Base-by-base conservation (phyloP, 2,113 vertebrate species). In the Isurus oxyrinchus region DNA sequence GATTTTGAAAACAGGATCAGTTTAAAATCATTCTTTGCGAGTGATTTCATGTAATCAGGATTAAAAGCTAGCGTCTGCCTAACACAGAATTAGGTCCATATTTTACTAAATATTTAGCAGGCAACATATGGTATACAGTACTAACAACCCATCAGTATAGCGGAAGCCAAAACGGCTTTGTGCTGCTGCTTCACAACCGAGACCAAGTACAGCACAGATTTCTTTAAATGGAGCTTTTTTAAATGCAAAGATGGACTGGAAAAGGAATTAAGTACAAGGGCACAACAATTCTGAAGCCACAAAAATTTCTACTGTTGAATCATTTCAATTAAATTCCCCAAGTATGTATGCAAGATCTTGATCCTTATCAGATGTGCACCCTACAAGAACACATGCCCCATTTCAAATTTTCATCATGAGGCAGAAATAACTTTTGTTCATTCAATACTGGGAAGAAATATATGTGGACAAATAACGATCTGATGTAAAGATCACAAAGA, bases 11-110 rank as follows among this genome's bases (percentile, higher is more conserved):
- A 95, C n/a, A 72, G 94, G 94, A 55, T 76, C 44, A 95, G 66
- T 53, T 95, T 95, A 66, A 72, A 95, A 95, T 72, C n/a, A 66
- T 31, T 35, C 44, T 69, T 11, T 95, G 44, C 94, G 13, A 95
- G 5, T 55, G 44, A 95, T 72, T 95, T 53, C 66, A 69, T 55
- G 25, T 76, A 95, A 95, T 76, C 94, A 55, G 94, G 66, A 95
- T 95, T 72, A 76, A 95, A 72, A 49, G 66, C 88, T 91, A 95
- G 14, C 55, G 44, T 55, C 44, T 76, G 13, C 66, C 5, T 94
- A 67, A 40, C 40, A 13, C 23, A 95, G 66, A 95, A 91, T 91
- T 61, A 95, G 67, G 94, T 55, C 25, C 27, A 35, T 76, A 25
- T 94, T 95, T 53, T 53, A 72, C 44, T 91, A 95, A 72, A 69